Evolutionary conservation across 2,113 vertebrate genomes (phyloP).

Genomic region (Xenopus laevis): DNA sequence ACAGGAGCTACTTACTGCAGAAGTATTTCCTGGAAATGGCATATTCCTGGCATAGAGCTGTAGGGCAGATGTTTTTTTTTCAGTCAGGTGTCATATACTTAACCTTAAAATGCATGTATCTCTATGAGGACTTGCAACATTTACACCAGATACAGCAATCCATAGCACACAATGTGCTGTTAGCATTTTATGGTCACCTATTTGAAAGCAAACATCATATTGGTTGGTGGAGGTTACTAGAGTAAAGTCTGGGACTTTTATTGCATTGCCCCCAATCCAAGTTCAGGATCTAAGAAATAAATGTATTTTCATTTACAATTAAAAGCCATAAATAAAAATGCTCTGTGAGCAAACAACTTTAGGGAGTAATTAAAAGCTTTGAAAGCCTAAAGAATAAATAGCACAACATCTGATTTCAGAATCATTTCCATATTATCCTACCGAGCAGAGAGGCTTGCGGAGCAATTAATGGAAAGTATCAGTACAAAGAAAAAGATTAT

Average conservation of each 20-base stretch:
- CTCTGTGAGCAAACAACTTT: conserved; percentile 49
- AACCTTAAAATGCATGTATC: too few species aligned
- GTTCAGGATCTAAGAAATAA: conserved; percentile 45
- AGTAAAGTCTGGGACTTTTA: not conserved
- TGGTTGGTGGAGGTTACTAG: not conserved
- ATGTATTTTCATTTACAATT: conserved; percentile 52
- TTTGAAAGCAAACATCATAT: too few species aligned
- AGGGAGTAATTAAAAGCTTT: conserved; percentile 57
- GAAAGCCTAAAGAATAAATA: conserved; percentile 54
- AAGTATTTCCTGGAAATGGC: too few species aligned
- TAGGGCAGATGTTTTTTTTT: too few species aligned
- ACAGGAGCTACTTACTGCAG: too few species aligned
- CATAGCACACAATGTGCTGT: too few species aligned
- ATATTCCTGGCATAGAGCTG: too few species aligned
- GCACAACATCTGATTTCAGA: conserved; percentile 47
- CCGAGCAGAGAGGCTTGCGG: conserved; percentile 43
- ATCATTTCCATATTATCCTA: conserved; percentile 46
- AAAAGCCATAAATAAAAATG: conserved; percentile 53
- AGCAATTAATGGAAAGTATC: conserved; percentile 48
- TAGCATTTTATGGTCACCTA: too few species aligned
- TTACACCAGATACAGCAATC: too few species aligned
- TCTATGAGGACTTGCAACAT: too few species aligned
- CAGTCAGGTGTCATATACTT: too few species aligned
- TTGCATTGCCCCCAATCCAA: conserved; percentile 8
- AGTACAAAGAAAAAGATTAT: conserved; percentile 38